These are phyloP conservation scores for Oxyura jamaicensis DNA, from an alignment of 2,113 vertebrate genomes.

Conservation along the genomic window DNA sequence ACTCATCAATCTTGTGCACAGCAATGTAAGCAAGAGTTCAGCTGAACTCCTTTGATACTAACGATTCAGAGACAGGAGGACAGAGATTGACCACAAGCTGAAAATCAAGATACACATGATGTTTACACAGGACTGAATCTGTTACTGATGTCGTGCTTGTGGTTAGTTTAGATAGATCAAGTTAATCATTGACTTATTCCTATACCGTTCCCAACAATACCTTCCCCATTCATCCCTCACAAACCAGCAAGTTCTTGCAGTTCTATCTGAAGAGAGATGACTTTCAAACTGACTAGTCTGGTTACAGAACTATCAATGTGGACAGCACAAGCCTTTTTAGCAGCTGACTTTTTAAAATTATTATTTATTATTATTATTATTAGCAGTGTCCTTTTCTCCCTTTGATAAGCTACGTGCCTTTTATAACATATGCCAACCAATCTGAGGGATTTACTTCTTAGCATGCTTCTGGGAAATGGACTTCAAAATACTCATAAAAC, in stretches of 20 bases:
- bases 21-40: neutral
- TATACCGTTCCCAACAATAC: accelerated
- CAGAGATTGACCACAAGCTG: too few relatives aligned
- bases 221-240: too few relatives aligned
- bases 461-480: neutral
- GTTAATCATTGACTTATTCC: neutral
- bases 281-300: neutral
- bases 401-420: neutral
- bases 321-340: neutral
- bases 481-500: neutral
- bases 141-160: accelerated
- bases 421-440: neutral
- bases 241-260: neutral
- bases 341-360: neutral
- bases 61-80: neutral
- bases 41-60: too few relatives aligned
- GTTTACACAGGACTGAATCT: neutral
- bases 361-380: too few relatives aligned
- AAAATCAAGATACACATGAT: neutral
- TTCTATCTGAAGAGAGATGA: too few relatives aligned
- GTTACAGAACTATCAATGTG: neutral
- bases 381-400: neutral
- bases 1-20: neutral
- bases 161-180: neutral
- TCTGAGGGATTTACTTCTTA: neutral